A percentile compares a stretch with the other conserved stretches of the same genome.
Evolutionary conservation across 2,888 invertebrate genomes (phyloP).

Genomic region (Nasonia oneida): DNA sequence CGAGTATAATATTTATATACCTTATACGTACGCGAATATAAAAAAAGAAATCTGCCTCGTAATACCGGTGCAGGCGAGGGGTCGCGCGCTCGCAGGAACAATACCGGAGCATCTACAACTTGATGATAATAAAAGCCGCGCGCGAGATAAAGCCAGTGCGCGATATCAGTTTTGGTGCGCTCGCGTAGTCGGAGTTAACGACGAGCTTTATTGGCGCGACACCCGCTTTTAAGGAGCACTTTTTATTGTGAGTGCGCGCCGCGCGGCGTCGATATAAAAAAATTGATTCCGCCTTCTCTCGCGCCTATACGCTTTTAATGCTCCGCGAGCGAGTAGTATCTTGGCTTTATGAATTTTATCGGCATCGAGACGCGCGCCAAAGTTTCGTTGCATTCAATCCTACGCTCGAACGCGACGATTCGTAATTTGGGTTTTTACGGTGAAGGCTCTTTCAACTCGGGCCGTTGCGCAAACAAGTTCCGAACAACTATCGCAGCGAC

Average conservation of each 20-base stretch:
- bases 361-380: neutral
- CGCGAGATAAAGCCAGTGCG: neutral
- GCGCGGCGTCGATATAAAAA: conserved; percentile 41
- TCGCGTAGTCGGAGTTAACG: conserved; percentile 31
- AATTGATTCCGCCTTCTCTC: conserved; percentile 40
- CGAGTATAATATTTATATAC: neutral
- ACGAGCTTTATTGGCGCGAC: conserved; percentile 52
- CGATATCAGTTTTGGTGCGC: conserved; percentile 40
- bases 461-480: conserved; percentile 5
- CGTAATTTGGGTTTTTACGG: conserved; percentile 15
- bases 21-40: conserved; percentile 25
- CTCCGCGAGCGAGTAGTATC: neutral
- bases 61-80: conserved; percentile 23
- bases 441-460: neutral
- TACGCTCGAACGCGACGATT: neutral
- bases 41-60: conserved; percentile 48
- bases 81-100: conserved; percentile 9
- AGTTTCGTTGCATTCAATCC: conserved; percentile 31
- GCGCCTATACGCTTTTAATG: conserved; percentile 25
- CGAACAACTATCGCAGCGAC: neutral
- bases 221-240: conserved; percentile 42
- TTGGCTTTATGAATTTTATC: conserved; percentile 50
- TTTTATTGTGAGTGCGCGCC: conserved; percentile 52
- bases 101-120: conserved; percentile 35
- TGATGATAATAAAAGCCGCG: conserved; percentile 50